These are phyloP conservation scores for Ochropleura leucogaster DNA, from an alignment of 2,888 invertebrate species.

Conservation along the genomic window DNA sequence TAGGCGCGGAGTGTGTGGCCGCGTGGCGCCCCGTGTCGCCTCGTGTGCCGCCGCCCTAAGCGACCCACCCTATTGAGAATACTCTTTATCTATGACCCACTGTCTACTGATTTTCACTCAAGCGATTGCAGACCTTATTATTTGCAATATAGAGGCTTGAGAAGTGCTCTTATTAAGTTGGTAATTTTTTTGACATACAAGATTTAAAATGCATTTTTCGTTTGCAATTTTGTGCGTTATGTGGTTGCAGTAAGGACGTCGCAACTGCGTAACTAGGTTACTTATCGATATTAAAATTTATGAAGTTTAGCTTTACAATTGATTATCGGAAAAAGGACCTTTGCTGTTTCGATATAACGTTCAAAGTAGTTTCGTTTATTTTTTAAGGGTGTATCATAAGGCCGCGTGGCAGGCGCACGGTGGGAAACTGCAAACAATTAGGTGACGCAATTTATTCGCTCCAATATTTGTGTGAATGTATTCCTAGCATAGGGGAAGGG, in stretches of 20 bases:
- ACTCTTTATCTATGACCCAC: conserved; percentile 64
- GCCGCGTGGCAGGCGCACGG: conserved; percentile 88
- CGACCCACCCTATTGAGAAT: conserved; percentile 73
- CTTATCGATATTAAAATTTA: conserved; percentile 52
- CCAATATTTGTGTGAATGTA: conserved; percentile 77
- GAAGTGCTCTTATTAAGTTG: conserved; percentile 4
- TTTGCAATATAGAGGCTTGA: conserved; percentile 24
- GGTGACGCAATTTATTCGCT: conserved; percentile 86
- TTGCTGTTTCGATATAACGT: conserved; percentile 54
- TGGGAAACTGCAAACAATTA: conserved; percentile 86
- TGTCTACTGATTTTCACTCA: background rate
- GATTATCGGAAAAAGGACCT: conserved; percentile 35
- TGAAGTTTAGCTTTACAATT: conserved; percentile 24
- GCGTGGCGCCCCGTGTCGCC: conserved; percentile 86
- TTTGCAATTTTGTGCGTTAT: conserved; percentile 52
- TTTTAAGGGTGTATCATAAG: conserved; percentile 71
- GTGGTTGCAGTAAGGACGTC: conserved; percentile 21
- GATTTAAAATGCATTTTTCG: conserved; percentile 38
- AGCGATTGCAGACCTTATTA: conserved; percentile 62
- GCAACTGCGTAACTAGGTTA: conserved; percentile 37
- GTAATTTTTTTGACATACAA: conserved; percentile 24
- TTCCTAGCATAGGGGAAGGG: conserved; percentile 67
- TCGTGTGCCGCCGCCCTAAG: conserved; percentile 75
- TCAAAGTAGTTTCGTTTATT: conserved; percentile 37
- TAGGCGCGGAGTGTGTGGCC: conserved; percentile 87